A percentile compares a stretch with the other conserved stretches of the same genome.
Evolutionary conservation across 2,113 vertebrate species (phyloP).

Genomic region (Bufo gargarizans): DNA sequence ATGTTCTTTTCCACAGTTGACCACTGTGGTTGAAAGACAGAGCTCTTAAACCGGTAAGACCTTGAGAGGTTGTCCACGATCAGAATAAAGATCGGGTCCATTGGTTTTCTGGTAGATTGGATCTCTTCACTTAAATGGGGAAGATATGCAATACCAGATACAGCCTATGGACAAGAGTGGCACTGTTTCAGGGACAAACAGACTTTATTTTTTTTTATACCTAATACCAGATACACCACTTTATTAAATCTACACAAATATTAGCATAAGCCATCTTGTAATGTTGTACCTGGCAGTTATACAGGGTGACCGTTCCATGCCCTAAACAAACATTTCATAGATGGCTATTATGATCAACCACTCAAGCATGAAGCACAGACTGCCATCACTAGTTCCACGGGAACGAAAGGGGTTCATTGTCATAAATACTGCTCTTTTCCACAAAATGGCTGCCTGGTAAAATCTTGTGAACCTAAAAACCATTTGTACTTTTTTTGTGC

Average conservation of each 20-base stretch:
- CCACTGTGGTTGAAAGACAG: not conserved
- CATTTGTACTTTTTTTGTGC: not conserved
- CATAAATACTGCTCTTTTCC: not conserved
- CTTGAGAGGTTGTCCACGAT: not conserved
- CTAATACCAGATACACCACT: not conserved
- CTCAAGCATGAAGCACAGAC: not conserved
- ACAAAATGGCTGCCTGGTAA: not conserved
- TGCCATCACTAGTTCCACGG: not conserved
- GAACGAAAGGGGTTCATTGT: not conserved
- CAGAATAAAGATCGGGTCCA: not conserved
- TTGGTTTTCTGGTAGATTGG: not conserved
- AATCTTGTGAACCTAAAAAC: not conserved
- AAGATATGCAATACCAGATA: not conserved
- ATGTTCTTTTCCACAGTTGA: not conserved
- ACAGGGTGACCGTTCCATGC: not conserved
- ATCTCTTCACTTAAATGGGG: not conserved
- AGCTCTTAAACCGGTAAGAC: not conserved
- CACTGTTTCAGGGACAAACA: not conserved
- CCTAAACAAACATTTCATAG: not conserved
- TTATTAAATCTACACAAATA: not conserved
- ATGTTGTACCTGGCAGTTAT: not conserved
- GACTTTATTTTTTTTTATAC: not conserved
- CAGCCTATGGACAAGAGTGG: not conserved
- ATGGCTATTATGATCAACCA: not conserved
- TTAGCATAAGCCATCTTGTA: not conserved